Base-by-base conservation (phyloP, 1,140 invertebrate genomes). In the Proales similis region DNA sequence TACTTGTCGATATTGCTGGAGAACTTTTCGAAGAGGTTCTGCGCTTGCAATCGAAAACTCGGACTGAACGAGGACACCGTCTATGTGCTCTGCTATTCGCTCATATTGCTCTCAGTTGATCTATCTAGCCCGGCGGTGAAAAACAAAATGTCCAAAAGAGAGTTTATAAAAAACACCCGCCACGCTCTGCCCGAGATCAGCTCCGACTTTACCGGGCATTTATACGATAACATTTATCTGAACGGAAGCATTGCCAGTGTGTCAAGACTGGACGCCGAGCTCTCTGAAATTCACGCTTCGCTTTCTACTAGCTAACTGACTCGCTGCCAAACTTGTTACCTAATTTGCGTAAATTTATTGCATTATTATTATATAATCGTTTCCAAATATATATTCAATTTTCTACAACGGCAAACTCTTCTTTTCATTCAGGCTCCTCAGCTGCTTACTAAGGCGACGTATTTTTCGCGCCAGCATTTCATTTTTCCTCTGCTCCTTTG, bases 141-240 rank as follows among this genome's bases (percentile, higher is more conserved):
- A 65, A 81, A 81, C 70, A 81, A 81, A 68, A 80, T 81, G 79
- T 80, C 79, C 3, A 81, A 81, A 66, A 66, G 79, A 46, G 79
- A 81, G 67, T 81, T 80, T 65, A 81, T 81, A 66, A 71, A 78
- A 38, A 81, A 81, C 68, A 77, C 78, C 24, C 72, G 76, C 17
- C 69, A 74, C 49, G 79, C 79, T 27, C 67, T 77, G 11, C 39
- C 57, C 6, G 24, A 45, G 14, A 68, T 77, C 6, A 74, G 77
- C 66, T 73, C 76, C 66, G 79, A 80, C 48, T 70, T 79, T 26
- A 77, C 73, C 24, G 79, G 79, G 22, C 77, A 80, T 67, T 69
- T 80, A 26, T 81, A 81, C 68, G 79, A 81, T 68, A 78, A 81
- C 67, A 72, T 81, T 29, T 80, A 80, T 67, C 66, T 80, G 19